Evolutionary conservation across 2,797 vertebrate genomes (phyloP).

Genomic region (Distichodus sexfasciatus): DNA sequence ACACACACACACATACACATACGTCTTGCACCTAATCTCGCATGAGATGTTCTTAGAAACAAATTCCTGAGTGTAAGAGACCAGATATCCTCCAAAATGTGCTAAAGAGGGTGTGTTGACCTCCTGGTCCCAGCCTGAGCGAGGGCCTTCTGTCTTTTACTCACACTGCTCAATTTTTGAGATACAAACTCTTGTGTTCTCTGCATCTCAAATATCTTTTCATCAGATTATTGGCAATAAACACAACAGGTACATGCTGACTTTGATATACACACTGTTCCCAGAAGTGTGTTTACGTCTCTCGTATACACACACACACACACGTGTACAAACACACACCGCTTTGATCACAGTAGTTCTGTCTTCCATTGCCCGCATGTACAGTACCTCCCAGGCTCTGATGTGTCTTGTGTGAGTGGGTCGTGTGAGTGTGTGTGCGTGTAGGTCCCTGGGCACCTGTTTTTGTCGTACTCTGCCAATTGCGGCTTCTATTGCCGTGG

Average conservation of each 20-base stretch:
- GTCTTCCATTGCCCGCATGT: conserved; percentile 7
- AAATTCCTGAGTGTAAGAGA: too few relatives aligned
- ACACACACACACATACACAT: too few relatives aligned
- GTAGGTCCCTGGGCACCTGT: conserved; percentile 18
- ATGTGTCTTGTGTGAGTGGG: background rate
- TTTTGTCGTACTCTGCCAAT: conserved; percentile 58
- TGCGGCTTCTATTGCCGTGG: conserved; percentile 60
- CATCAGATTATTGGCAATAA: conserved; percentile 17
- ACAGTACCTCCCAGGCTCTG: conserved; percentile 11
- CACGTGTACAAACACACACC: background rate
- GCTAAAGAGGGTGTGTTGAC: too few relatives aligned
- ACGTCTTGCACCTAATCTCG: too few relatives aligned
- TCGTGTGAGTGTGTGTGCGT: conserved; percentile 17
- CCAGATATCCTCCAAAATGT: too few relatives aligned
- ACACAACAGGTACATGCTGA: conserved; percentile 17
- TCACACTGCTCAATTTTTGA: too few relatives aligned
- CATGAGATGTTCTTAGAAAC: too few relatives aligned
- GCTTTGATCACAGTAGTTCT: conserved; percentile 36
- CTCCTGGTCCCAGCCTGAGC: too few relatives aligned
- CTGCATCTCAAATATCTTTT: background rate
- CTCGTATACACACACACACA: background rate
- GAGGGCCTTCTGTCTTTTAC: too few relatives aligned
- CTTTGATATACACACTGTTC: conserved; percentile 29
- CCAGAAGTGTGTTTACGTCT: background rate
- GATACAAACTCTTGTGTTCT: background rate